A percentile compares a stretch with the other conserved stretches of the same genome.
Conservation (phyloP, 2,888 invertebrate genomes). For the Drosophila conformis region DNA sequence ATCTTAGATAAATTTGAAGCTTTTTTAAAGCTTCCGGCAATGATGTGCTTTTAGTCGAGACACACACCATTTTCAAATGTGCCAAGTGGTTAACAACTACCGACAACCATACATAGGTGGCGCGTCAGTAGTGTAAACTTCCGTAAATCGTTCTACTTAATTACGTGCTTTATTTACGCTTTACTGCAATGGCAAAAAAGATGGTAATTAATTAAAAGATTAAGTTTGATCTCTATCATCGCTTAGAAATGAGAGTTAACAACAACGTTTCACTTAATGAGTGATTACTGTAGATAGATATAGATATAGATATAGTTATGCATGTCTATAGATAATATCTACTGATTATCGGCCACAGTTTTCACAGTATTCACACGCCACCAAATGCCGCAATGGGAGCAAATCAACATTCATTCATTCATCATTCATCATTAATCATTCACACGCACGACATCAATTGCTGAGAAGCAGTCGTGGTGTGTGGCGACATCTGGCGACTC, state of each 20-base stretch:
- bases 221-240: not conserved
- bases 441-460: slow-evolving; percentile 45
- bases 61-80: not conserved
- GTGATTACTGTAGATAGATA: not conserved
- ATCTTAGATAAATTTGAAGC: slow-evolving; percentile 12
- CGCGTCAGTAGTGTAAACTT: not conserved
- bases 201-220: not conserved
- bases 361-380: slow-evolving; percentile 40
- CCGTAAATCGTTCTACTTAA: not conserved
- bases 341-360: not conserved
- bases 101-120: slow-evolving; percentile 24
- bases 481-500: slow-evolving; percentile 52
- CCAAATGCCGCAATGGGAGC: slow-evolving; percentile 12
- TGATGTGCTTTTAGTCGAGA: slow-evolving; percentile 27
- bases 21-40: slow-evolving; percentile 12
- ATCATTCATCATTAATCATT: slow-evolving; percentile 10
- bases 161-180: not conserved
- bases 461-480: slow-evolving; percentile 1
- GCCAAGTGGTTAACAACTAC: not conserved
- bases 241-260: not conserved
- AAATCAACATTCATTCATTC: slow-evolving; percentile 18
- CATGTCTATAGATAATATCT: not conserved
- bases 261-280: not conserved
- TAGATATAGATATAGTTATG: not conserved
- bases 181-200: not conserved